These are phyloP conservation scores for Drosophila pruinosa DNA, from an alignment of 1,140 invertebrate genomes.

Conservation along the genomic window DNA sequence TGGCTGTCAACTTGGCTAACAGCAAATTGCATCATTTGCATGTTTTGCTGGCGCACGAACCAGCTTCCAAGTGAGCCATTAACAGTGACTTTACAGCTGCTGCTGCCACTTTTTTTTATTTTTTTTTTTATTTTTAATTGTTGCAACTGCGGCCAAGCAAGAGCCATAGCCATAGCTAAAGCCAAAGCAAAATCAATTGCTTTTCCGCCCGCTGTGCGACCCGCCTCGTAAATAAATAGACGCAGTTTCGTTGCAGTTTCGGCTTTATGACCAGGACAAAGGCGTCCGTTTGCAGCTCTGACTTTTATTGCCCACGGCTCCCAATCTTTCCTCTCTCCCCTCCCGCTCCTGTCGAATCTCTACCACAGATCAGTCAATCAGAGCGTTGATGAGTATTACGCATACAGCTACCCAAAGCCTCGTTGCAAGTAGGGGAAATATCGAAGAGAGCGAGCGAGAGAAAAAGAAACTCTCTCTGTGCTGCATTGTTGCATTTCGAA, in stretches of 20 bases:
- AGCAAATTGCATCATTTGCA: constrained; percentile 66
- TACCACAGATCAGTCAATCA: constrained; percentile 32
- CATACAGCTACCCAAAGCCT: not conserved
- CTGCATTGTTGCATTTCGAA: constrained; percentile 45
- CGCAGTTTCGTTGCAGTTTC: constrained; percentile 24
- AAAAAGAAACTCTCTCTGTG: not conserved
- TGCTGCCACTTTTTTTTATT: constrained; percentile 54
- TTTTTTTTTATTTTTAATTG: too few relatives aligned
- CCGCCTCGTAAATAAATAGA: constrained; percentile 70
- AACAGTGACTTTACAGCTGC: constrained; percentile 64
- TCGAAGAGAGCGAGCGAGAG: not conserved
- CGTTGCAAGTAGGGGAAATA: constrained; percentile 8
- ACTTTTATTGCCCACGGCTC: constrained; percentile 59
- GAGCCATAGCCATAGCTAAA: constrained; percentile 6
- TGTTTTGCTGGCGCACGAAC: not conserved
- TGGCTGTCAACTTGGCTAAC: constrained; percentile 55
- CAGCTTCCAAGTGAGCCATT: constrained; percentile 59
- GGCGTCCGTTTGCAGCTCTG: constrained; percentile 55
- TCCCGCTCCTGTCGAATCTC: not conserved
- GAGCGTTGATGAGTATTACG: constrained; percentile 20
- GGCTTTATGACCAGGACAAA: constrained; percentile 68
- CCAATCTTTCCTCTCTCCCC: not conserved
- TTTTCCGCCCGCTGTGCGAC: constrained; percentile 63
- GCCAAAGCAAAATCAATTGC: constrained; percentile 62
- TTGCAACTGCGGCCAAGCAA: constrained; percentile 42